Evolutionary conservation across 2,797 vertebrate species (phyloP).

Genomic region (Coccyzus lansbergi): DNA sequence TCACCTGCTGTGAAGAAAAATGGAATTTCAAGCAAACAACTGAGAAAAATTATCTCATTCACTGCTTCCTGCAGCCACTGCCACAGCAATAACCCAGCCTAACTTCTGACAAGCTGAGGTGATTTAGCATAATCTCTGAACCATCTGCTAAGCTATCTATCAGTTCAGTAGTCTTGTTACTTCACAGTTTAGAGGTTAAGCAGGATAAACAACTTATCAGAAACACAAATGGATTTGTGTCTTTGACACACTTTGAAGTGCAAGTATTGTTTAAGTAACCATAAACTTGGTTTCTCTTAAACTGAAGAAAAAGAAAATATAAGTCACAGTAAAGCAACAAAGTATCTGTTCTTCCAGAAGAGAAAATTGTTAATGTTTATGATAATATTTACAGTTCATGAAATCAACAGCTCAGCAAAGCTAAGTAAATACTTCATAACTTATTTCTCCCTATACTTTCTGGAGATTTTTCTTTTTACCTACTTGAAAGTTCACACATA

Average conservation of each 20-base stretch:
- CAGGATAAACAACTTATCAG: slow-evolving; percentile 30
- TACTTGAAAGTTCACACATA: not conserved
- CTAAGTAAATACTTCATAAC: not conserved
- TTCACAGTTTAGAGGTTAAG: slow-evolving; percentile 31
- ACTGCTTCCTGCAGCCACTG: not conserved
- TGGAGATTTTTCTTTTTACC: not conserved
- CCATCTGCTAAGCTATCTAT: not conserved
- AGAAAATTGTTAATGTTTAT: not conserved
- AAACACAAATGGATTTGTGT: not conserved
- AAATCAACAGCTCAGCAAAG: not conserved
- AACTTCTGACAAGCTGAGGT: slow-evolving; percentile 16
- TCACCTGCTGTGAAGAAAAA: slow-evolving; percentile 3
- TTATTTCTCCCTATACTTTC: not conserved
- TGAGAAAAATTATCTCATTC: not conserved
- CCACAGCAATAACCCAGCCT: not conserved
- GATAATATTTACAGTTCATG: not conserved
- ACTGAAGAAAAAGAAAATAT: not conserved
- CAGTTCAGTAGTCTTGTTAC: slow-evolving; percentile 5
- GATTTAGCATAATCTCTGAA: slow-evolving; percentile 20
- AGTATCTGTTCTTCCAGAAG: not conserved
- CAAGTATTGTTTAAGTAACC: not conserved
- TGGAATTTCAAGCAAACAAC: slow-evolving; percentile 24
- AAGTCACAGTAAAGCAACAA: not conserved
- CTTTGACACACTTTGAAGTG: not conserved
- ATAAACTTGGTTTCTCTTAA: not conserved